phyloP scores from a whole-genome alignment of 2,888 invertebrate species.

The Nebria salina region DNA sequence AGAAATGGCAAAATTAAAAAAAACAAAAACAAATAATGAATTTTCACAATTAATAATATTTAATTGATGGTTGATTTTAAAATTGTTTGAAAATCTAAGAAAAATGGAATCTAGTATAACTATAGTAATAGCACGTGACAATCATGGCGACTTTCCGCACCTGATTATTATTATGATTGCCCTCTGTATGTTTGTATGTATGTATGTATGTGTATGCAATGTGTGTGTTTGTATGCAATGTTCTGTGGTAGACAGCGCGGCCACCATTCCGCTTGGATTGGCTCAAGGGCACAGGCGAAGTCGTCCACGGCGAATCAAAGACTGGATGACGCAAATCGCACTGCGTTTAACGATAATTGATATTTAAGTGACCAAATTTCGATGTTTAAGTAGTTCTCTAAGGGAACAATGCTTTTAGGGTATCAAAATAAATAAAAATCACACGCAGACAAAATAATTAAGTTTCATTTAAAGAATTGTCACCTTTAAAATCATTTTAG shows the following conservation, averaged over 20 bases:
- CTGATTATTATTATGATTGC: constrained; percentile 7
- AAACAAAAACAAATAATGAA: no score
- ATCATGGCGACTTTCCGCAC: constrained; percentile 14
- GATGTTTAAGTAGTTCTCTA: not conserved
- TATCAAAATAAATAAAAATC: no score
- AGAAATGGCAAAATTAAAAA: no score
- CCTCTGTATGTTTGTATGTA: not conserved
- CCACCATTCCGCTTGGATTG: not conserved
- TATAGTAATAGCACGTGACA: constrained; percentile 7
- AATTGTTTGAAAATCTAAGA: not conserved
- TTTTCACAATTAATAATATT: no score
- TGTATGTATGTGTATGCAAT: not conserved
- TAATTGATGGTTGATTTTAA: no score
- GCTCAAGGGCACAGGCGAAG: not conserved
- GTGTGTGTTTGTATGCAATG: not conserved
- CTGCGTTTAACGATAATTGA: not conserved
- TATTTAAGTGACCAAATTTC: not conserved
- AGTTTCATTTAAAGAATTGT: no score
- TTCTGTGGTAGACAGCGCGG: not conserved
- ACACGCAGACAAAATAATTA: no score
- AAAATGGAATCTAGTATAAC: not conserved
- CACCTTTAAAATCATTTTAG: no score
- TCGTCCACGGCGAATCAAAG: not conserved
- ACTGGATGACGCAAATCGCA: not conserved
- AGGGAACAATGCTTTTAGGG: not conserved